Percentiles rank a stretch among this genome's conserved stretches.
phyloP scores from a whole-genome alignment of 1,140 invertebrate genomes.

The Myzus persicae region DNA sequence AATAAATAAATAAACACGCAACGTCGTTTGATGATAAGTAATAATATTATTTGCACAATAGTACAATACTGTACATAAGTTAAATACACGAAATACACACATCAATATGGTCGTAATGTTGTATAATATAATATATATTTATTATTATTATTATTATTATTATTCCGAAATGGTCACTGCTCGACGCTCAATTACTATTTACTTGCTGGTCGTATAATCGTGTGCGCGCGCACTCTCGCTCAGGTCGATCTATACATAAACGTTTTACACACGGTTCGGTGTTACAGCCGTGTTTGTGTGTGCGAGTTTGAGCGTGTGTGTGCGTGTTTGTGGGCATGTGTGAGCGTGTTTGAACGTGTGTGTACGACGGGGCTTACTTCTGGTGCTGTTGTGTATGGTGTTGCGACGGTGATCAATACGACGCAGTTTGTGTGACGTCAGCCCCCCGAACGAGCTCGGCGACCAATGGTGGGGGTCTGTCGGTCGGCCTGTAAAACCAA shows the following conservation, averaged over 20 bases:
- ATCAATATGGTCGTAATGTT: too few relatives aligned
- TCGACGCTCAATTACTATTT: not conserved
- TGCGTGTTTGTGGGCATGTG: not conserved
- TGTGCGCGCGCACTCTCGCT: not conserved
- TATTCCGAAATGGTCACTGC: not conserved
- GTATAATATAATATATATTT: not conserved
- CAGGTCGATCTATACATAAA: constrained; percentile 9
- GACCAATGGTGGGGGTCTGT: constrained; percentile 6
- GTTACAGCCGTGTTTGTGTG: not conserved
- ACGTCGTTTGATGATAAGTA: not conserved
- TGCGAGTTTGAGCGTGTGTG: too few relatives aligned
- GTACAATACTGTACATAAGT: too few relatives aligned
- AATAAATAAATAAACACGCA: constrained; percentile 3
- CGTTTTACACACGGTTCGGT: not conserved
- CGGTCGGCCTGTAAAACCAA: constrained; percentile 46
- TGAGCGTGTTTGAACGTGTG: not conserved
- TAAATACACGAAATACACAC: not conserved
- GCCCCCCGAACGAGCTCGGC: constrained; percentile 6
- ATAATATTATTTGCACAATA: too few relatives aligned
- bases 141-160: not conserved
- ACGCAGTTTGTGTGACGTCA: constrained; percentile 58
- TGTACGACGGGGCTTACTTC: not conserved
- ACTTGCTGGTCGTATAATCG: not conserved
- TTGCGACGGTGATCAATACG: constrained; percentile 56
- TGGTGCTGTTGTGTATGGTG: not conserved